Evolutionary conservation across 2,113 vertebrate species (phyloP).

Genomic region (Bubo bubo): DNA sequence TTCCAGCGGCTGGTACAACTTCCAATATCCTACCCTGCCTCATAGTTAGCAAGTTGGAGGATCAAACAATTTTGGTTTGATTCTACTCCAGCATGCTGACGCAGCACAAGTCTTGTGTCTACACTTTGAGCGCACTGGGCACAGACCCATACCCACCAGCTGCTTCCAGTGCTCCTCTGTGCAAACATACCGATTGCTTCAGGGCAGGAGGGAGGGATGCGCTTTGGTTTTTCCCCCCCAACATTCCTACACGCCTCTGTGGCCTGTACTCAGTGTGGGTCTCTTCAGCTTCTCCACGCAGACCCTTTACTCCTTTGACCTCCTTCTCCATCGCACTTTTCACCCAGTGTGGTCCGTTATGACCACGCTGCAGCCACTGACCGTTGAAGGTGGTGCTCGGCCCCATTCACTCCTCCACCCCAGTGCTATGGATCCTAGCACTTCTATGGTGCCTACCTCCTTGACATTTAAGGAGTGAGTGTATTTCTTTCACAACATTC

Average conservation of each 20-base stretch:
- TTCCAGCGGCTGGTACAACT: not conserved
- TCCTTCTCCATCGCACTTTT: not conserved
- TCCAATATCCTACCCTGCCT: not conserved
- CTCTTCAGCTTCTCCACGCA: not conserved
- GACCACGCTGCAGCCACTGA: not conserved
- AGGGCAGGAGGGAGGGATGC: not conserved
- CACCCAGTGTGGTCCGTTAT: not conserved
- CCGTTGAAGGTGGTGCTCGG: not conserved
- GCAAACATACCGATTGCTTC: not conserved
- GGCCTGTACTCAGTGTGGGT: not conserved
- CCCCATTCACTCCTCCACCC: not conserved
- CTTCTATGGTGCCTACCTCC: not conserved
- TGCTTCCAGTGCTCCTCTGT: not conserved
- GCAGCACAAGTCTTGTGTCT: not conserved
- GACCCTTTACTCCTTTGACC: not conserved
- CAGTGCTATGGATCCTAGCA: not conserved
- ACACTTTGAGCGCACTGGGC: not conserved
- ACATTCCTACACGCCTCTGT: not conserved
- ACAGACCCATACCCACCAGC: not conserved
- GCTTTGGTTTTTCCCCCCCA: not conserved
- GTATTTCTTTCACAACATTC: not conserved
- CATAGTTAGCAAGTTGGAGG: not conserved
- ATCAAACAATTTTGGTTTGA: constrained; percentile 32
- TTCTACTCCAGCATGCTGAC: constrained; percentile 14
- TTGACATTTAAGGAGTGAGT: not conserved